Evolutionary conservation across 2,888 invertebrate genomes (phyloP).

Genomic region (Rotaria magnacalcarata): DNA sequence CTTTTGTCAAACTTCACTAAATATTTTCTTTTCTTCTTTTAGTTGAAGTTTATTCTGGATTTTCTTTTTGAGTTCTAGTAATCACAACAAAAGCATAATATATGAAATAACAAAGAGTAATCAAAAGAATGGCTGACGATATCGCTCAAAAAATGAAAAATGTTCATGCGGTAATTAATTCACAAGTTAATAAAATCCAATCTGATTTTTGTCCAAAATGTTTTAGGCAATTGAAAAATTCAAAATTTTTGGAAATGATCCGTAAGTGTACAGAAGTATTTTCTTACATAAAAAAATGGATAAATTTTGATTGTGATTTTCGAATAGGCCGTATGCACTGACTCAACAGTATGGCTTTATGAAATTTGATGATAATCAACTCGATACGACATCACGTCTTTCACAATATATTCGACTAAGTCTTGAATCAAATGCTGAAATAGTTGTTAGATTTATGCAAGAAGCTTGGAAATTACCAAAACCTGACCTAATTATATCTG

Average conservation of each 20-base stretch:
- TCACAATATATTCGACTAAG: not conserved
- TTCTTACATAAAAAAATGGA: no score
- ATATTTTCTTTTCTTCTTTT: not conserved
- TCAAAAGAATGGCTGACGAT: not conserved
- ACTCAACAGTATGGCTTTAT: not conserved
- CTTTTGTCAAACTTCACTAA: not conserved
- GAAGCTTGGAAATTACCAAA: not conserved
- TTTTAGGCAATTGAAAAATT: not conserved
- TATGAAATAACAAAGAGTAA: not conserved
- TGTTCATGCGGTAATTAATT: not conserved
- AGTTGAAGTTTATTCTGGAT: not conserved
- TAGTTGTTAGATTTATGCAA: not conserved
- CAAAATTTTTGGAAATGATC: not conserved
- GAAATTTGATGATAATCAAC: not conserved
- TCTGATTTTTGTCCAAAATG: no score
- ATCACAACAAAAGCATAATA: not conserved
- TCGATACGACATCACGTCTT: not conserved
- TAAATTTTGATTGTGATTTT: not conserved
- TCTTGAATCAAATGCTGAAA: not conserved
- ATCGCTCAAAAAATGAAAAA: not conserved
- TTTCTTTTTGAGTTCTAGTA: not conserved
- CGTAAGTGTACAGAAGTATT: not conserved
- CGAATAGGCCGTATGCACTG: not conserved
- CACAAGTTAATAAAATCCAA: no score
- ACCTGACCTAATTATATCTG: slow-evolving; percentile 18